phyloP scores from a whole-genome alignment of 92 coral and sea anemone genomes.

The Diadumene lineata region DNA sequence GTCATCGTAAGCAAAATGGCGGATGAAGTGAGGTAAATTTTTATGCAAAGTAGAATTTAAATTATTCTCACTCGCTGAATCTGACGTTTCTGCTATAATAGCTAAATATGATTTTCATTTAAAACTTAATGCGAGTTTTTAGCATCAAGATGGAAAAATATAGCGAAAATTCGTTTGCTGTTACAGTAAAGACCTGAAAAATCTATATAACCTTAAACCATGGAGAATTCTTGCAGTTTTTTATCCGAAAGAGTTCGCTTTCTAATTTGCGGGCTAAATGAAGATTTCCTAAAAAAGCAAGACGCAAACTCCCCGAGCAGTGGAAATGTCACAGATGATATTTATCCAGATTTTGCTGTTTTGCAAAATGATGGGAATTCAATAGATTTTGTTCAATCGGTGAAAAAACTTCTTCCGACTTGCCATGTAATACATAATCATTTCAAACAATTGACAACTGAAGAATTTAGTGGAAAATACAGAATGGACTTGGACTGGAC shows the following conservation, averaged over 20 bases:
- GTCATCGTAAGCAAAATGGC: slow-evolving; percentile 11
- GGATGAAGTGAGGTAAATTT: not conserved
- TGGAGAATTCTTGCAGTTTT: slow-evolving; percentile 9
- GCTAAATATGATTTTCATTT: too few species aligned
- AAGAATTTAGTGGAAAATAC: slow-evolving; percentile 55
- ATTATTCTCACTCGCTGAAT: too few species aligned
- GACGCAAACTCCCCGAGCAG: not conserved
- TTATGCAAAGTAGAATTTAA: too few species aligned
- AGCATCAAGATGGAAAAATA: not conserved
- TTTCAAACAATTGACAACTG: slow-evolving; percentile 22
- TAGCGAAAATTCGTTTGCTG: not conserved
- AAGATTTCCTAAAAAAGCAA: not conserved
- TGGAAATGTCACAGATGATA: not conserved
- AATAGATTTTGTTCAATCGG: slow-evolving; percentile 41
- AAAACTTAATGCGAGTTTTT: not conserved
- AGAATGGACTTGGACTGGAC: slow-evolving; percentile 70
- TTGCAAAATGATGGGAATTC: slow-evolving; percentile 2
- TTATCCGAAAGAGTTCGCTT: slow-evolving; percentile 43
- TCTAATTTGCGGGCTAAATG: slow-evolving; percentile 33
- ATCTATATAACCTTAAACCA: too few species aligned
- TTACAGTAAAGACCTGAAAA: slow-evolving; percentile 4
- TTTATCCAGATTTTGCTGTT: not conserved
- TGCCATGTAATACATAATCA: slow-evolving; percentile 48
- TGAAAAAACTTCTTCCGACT: slow-evolving; percentile 41
- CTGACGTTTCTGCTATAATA: too few species aligned